Percentiles rank a stretch among this genome's conserved stretches.
phyloP scores from a whole-genome alignment of 2,113 vertebrate genomes.

The Trogon surrucura region DNA sequence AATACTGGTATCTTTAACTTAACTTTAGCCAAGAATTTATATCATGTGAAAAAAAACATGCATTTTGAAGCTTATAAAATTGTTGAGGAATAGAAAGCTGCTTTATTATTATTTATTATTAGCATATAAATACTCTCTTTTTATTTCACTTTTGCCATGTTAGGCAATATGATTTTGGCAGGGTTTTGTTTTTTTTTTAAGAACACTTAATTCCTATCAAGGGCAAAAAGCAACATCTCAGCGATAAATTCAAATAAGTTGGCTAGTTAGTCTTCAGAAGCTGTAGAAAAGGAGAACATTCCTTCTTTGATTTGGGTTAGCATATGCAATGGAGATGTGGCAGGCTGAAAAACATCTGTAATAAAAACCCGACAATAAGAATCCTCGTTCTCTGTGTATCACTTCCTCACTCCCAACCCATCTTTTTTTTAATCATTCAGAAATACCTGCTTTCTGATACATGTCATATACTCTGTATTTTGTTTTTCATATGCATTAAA shows the following conservation, averaged over 20 bases:
- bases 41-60: not conserved
- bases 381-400: rapidly evolving
- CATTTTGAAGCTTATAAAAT: not conserved
- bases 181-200: not conserved
- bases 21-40: not conserved
- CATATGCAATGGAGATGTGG: not conserved
- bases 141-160: no score
- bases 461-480: not conserved
- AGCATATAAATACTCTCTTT: no score
- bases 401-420: not conserved
- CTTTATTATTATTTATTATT: no score
- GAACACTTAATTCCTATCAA: not conserved
- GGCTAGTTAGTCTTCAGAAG: not conserved
- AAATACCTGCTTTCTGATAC: not conserved
- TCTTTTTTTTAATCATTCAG: not conserved
- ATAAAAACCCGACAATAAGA: not conserved
- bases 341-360: not conserved
- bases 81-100: not conserved
- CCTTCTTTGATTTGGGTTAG: not conserved
- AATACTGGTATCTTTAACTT: not conserved
- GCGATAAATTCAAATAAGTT: not conserved
- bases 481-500: not conserved
- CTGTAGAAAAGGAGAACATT: not conserved
- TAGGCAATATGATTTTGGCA: not conserved
- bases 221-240: not conserved